Percentiles rank a stretch among this genome's conserved stretches.
These are phyloP conservation scores for Heliocidaris tuberculata DNA, from an alignment of 35 echinoderm and acorn worm genomes.

Conservation along the genomic window DNA sequence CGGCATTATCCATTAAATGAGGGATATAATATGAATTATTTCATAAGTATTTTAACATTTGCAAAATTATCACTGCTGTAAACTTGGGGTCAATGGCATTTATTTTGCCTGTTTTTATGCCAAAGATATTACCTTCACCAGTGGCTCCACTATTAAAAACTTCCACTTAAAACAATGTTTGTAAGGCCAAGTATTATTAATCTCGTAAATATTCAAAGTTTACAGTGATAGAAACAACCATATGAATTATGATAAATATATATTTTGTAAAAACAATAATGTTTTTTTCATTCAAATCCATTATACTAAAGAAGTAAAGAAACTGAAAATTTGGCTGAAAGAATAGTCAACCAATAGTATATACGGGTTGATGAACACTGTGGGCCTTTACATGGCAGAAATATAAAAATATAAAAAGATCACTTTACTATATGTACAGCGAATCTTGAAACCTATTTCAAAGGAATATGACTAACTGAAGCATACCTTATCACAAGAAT, in stretches of 20 bases:
- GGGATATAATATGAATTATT: no score
- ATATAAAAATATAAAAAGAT: constrained; percentile 8
- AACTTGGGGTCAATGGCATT: no score
- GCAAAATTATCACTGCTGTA: no score
- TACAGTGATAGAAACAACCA: neutral
- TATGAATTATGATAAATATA: neutral
- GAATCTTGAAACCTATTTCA: neutral
- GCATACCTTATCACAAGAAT: neutral
- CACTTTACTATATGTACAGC: neutral
- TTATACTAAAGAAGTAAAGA: no score
- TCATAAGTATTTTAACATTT: no score
- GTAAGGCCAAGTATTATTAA: no score
- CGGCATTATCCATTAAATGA: no score
- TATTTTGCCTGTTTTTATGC: no score
- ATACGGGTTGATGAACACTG: neutral
- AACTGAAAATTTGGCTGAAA: neutral
- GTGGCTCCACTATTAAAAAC: no score
- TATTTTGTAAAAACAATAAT: neutral
- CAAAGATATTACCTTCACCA: no score
- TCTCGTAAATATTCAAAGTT: no score
- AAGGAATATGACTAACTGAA: neutral
- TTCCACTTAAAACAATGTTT: no score
- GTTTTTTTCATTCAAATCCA: neutral
- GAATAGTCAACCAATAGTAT: neutral
- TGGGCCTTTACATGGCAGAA: neutral